Base-by-base conservation (phyloP, 64 coral and sea anemone genomes). In the Porites lutea region DNA sequence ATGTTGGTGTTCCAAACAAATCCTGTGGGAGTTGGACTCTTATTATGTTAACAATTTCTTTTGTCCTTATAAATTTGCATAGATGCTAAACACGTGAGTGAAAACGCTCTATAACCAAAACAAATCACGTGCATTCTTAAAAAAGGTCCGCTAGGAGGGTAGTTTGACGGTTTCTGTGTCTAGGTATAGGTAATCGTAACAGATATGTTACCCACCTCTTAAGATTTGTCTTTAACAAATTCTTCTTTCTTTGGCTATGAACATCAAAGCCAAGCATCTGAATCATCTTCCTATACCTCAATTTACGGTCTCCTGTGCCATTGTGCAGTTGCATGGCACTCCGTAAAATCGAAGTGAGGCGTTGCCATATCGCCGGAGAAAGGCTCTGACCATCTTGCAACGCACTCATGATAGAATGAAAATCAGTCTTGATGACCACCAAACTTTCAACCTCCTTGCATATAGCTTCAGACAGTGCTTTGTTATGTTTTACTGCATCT, bases 261-360 rank as follows among this genome's bases (percentile, higher is more conserved):
- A 0, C 2, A 9, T 83, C 81, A 69, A 67, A 83, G 59, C 62
- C 61, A 52, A 83, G 81, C 2, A 83, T 2, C 9, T 18, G 61
- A 22, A 83, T 50, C 81, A 83, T 83, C 10, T 83, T 15, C 81
- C 18, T 67, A 16, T 52, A 83, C 52, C 4, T 83, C 13, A 59
- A 83, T 2, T 59, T 61, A 69, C 10, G 44, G 18, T 83, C 63
- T 52, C 81, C 81, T 51, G 19, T 22, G 45, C 81, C 63, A 83
- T 45, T 68, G 63, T 22, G 46, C 4, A 50, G 61, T 68, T 83
- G 66, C 51, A 83, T 13, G 2, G 43, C 43, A 48, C 9, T 67
- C 68, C 18, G 66, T 8, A 83, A 19, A 19, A 83, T 61, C 5
- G 2, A 2, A 22, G 7, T 3, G 13, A 83, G 81, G 46, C 62